Conservation (phyloP, 2,888 invertebrate genomes). For the Drosophila atripex region DNA sequence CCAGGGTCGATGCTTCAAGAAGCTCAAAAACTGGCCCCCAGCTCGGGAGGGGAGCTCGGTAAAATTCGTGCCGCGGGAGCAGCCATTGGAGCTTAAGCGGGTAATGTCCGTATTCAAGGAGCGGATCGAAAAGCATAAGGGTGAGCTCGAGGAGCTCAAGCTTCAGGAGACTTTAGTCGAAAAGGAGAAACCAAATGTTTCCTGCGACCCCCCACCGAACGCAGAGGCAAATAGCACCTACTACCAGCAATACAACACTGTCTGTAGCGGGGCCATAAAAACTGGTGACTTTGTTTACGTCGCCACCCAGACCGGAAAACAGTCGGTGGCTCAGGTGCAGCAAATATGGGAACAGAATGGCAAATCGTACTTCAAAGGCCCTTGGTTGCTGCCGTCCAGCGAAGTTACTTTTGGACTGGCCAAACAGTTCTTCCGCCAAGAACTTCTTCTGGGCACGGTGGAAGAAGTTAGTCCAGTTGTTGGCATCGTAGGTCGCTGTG, state of each 20-base stretch:
- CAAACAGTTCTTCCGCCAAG: constrained; percentile 95
- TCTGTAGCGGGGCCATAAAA: constrained; percentile 92
- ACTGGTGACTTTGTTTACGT: constrained; percentile 98
- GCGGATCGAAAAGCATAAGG: constrained; percentile 94
- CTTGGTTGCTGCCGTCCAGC: constrained; percentile 94
- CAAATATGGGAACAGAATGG: constrained; percentile 97
- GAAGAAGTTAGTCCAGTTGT: constrained; percentile 96
- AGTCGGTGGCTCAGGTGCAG: constrained; percentile 96
- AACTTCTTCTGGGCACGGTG: constrained; percentile 94
- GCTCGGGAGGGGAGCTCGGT: constrained; percentile 86
- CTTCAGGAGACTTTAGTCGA: constrained; percentile 92
- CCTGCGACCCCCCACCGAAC: constrained; percentile 86
- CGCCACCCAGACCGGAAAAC: constrained; percentile 94
- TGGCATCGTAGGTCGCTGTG: constrained; percentile 95
- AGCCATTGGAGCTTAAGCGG: constrained; percentile 91
- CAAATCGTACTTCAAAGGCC: constrained; percentile 96
- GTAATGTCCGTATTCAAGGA: constrained; percentile 97
- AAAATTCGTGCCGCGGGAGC: constrained; percentile 88
- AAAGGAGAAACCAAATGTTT: constrained; percentile 95
- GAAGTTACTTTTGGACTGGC: constrained; percentile 93
- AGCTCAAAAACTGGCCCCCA: constrained; percentile 92
- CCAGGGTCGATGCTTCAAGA: constrained; percentile 94
- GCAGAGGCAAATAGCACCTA: constrained; percentile 92
- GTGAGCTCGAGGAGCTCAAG: constrained; percentile 93
- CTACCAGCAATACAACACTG: constrained; percentile 96